Evolutionary conservation across 2,888 invertebrate species (phyloP).

Genomic region (Synergus umbraculus): DNA sequence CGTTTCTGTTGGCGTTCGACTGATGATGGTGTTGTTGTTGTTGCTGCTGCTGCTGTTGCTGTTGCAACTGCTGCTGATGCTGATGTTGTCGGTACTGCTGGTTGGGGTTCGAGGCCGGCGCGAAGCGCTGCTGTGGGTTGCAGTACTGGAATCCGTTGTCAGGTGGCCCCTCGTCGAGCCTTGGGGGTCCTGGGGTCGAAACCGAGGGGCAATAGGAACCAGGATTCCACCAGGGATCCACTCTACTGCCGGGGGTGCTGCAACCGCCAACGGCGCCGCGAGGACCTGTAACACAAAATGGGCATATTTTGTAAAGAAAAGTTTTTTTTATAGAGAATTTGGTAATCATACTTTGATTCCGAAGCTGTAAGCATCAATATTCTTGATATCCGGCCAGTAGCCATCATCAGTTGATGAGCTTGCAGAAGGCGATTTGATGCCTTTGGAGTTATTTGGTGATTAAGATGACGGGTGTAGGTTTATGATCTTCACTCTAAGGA

Average conservation of each 20-base stretch:
- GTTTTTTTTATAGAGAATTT: neutral
- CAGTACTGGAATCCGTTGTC: conserved; percentile 64
- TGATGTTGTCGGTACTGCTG: conserved; percentile 50
- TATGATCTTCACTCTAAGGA: no score
- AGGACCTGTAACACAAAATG: conserved; percentile 69
- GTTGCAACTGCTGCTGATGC: conserved; percentile 47
- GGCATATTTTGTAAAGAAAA: neutral
- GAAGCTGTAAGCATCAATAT: neutral
- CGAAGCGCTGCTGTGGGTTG: conserved; percentile 54
- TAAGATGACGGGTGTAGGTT: no score
- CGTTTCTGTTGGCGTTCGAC: conserved; percentile 43
- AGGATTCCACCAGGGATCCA: conserved; percentile 76
- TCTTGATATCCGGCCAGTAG: neutral
- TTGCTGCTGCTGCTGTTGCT: conserved; percentile 51
- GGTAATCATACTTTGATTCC: neutral
- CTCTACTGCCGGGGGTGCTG: conserved; percentile 75
- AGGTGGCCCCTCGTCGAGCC: conserved; percentile 73
- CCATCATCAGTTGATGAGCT: no score
- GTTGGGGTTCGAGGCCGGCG: conserved; percentile 39
- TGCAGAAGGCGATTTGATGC: no score
- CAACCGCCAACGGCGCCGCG: conserved; percentile 77
- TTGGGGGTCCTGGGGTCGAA: conserved; percentile 71
- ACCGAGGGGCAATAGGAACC: conserved; percentile 71
- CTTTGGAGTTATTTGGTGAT: no score
- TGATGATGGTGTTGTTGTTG: conserved; percentile 52